A percentile compares a stretch with the other conserved stretches of the same genome.
These are phyloP conservation scores for Leuctra nigra DNA, from an alignment of 2,888 invertebrate genomes.

Conservation along the genomic window DNA sequence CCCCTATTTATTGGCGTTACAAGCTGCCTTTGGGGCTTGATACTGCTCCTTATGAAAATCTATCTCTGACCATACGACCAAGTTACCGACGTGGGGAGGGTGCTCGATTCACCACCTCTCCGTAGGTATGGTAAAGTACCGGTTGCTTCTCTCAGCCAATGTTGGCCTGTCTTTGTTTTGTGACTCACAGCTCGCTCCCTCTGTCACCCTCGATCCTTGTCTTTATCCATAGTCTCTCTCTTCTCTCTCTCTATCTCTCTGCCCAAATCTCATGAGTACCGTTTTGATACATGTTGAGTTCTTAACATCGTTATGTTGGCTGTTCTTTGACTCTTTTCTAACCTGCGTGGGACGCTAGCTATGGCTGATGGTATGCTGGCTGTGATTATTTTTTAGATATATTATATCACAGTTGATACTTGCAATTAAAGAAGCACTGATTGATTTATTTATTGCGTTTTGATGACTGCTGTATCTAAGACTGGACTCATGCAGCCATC, in stretches of 20 bases:
- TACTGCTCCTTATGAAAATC: slow-evolving; percentile 65
- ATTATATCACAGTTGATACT: too few species aligned
- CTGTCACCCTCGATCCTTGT: too few species aligned
- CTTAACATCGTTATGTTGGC: too few species aligned
- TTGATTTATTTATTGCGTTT: too few species aligned
- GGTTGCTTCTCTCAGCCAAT: slow-evolving; percentile 23
- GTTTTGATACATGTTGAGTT: neutral
- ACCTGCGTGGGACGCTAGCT: too few species aligned
- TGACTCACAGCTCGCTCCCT: slow-evolving; percentile 6
- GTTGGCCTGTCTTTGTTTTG: slow-evolving; percentile 16
- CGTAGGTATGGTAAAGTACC: slow-evolving; percentile 34
- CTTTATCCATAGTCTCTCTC: too few species aligned
- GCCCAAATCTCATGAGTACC: neutral
- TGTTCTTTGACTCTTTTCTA: too few species aligned
- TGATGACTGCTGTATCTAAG: too few species aligned
- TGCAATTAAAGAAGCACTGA: too few species aligned
- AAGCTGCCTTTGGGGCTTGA: slow-evolving; percentile 81
- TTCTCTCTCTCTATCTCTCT: neutral
- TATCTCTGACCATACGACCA: slow-evolving; percentile 49
- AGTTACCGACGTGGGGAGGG: slow-evolving; percentile 31
- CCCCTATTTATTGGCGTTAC: slow-evolving; percentile 84
- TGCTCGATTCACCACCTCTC: slow-evolving; percentile 29
- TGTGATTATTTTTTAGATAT: too few species aligned
- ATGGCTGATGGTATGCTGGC: too few species aligned
- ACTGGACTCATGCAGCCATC: too few species aligned